Evolutionary conservation across 2,888 invertebrate species (phyloP).

Genomic region (Metacarcinus magister): DNA sequence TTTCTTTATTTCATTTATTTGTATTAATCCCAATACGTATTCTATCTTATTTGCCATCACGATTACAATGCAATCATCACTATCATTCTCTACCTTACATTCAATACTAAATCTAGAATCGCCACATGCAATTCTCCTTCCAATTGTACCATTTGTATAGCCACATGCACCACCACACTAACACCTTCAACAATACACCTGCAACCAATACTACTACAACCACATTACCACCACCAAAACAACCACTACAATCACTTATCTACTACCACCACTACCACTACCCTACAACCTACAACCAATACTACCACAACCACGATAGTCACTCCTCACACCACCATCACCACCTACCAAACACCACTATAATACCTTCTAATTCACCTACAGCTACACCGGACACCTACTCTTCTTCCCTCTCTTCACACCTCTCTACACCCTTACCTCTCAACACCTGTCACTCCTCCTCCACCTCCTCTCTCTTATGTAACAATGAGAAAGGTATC

Average conservation of each 20-base stretch:
- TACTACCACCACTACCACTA: not conserved
- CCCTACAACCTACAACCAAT: not conserved
- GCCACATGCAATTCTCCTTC: not conserved
- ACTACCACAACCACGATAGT: not conserved
- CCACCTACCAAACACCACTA: not conserved
- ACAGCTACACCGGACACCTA: not conserved
- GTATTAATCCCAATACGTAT: too few species aligned
- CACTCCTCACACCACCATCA: not conserved
- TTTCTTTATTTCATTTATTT: too few species aligned
- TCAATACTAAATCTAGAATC: not conserved
- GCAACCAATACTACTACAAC: too few species aligned
- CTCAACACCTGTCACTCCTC: not conserved
- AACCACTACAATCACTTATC: not conserved
- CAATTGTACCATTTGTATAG: not conserved
- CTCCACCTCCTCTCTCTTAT: not conserved
- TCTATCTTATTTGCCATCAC: not conserved
- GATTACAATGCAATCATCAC: not conserved
- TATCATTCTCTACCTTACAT: not conserved
- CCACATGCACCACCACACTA: too few species aligned
- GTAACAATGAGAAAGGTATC: not conserved
- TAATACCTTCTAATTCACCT: not conserved
- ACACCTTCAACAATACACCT: too few species aligned
- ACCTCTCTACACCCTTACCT: not conserved
- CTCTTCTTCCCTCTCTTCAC: not conserved
- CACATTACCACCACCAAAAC: too few species aligned